Base-by-base conservation (phyloP, 2,797 vertebrate genomes). In the Chloroceryle inda region DNA sequence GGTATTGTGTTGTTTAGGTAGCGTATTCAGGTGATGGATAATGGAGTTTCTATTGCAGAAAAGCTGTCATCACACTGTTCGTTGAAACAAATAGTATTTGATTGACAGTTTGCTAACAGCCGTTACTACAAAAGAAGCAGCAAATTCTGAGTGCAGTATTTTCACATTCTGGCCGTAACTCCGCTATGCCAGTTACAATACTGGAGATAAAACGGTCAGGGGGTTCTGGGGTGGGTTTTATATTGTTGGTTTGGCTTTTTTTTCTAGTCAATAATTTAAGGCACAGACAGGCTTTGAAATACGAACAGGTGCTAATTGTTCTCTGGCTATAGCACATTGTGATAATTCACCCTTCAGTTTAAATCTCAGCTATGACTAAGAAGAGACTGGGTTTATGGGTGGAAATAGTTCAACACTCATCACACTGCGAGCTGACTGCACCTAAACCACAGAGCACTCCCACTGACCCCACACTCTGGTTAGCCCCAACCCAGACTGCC, bases 31-130 rank as follows among this genome's bases (percentile, higher is more conserved):
- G 87, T 83, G 68, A 67, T 50, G 29, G 72, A 69, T 91, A 89
- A 83, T 45, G 44, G 77, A 89, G 33, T 19, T 53, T 67, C 78
- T 40, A 21, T 77, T 77, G 67, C 64, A 91, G 75, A 92, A 94
- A 83, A 94, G 68, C 71, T 82, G 49, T 56, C 61, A 77, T 75
- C 68, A 83, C 61, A 58, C 26, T 91, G 79, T 53, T 53, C 29
- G 87, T 77, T 74, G 61, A 73, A 91, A 73, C n/a, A 82, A 94
- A 74, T 15, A 89, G 49, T 11, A 77, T 49, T 53, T 90, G 74
- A 95, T 4, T 61, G 86, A 40, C 80, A 90, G 52, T 33, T 87
- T 93, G 84, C 56, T 85, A 83, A 92, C 45, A 92, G 81, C 17
- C 85, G 31, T 67, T 91, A 56, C 56, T 71, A 53, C 27, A 88